A percentile compares a stretch with the other conserved stretches of the same genome.
These are phyloP conservation scores for Harpegnathos saltator DNA, from an alignment of 1,140 invertebrate genomes.

Conservation along the genomic window DNA sequence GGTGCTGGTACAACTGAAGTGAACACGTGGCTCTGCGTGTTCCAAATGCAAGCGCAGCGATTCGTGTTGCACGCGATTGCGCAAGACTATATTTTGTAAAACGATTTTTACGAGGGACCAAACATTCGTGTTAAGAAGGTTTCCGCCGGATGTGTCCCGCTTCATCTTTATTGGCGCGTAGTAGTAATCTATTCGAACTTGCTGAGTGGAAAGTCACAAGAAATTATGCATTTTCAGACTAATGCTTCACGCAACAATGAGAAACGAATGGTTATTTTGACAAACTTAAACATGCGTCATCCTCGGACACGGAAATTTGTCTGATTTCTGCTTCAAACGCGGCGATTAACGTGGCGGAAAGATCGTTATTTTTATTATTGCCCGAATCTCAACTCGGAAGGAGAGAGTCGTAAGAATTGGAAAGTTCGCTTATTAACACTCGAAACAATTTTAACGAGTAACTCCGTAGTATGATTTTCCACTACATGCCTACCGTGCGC, in stretches of 20 bases:
- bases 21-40: slow-evolving; percentile 77
- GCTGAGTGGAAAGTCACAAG: neutral
- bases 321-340: neutral
- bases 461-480: slow-evolving; percentile 13
- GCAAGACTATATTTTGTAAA: slow-evolving; percentile 54
- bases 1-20: slow-evolving; percentile 95
- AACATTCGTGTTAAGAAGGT: slow-evolving; percentile 19
- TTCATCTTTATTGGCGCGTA: neutral
- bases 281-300: too few species aligned
- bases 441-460: slow-evolving; percentile 2
- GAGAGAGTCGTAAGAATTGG: neutral
- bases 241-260: too few species aligned
- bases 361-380: neutral
- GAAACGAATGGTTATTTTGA: too few species aligned
- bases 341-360: neutral
- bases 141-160: neutral
- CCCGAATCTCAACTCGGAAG: neutral
- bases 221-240: neutral
- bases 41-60: slow-evolving; percentile 9
- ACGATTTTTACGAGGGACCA: slow-evolving; percentile 30
- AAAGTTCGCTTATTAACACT: neutral
- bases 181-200: neutral
- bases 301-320: neutral
- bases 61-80: slow-evolving; percentile 33
- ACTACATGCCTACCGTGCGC: slow-evolving; percentile 5